A percentile compares a stretch with the other conserved stretches of the same genome.
Conservation (phyloP, 2,113 vertebrate species). For the Sisor rabdophorus region DNA sequence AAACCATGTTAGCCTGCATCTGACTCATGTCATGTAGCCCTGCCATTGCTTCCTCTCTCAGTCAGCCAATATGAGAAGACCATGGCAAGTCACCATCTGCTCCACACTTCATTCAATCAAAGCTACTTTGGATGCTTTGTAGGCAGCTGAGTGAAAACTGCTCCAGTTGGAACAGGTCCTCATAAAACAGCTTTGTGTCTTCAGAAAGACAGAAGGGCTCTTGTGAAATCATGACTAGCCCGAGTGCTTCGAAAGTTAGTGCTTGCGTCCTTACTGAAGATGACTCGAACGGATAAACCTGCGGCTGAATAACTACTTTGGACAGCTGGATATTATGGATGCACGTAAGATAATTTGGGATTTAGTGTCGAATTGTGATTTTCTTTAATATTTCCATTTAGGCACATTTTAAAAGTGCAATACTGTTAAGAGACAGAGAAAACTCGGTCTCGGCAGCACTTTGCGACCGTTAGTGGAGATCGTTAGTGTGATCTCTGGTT, state of each 20-base stretch:
- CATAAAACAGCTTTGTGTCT: conserved; percentile 34
- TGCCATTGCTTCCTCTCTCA: neutral
- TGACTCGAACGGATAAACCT: neutral
- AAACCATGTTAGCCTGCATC: conserved; percentile 35
- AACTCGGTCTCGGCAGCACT: conserved; percentile 61
- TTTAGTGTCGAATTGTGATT: conserved; percentile 59
- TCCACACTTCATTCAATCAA: conserved; percentile 38
- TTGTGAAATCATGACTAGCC: conserved; percentile 10
- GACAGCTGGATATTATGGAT: conserved; percentile 54
- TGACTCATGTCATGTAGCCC: conserved; percentile 38
- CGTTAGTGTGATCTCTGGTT: conserved; percentile 33
- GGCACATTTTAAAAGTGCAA: conserved; percentile 63
- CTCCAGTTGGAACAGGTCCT: conserved; percentile 34
- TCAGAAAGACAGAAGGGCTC: conserved; percentile 4
- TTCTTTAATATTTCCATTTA: conserved; percentile 55
- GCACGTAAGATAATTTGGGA: conserved; percentile 54
- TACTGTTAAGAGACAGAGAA: conserved; percentile 60
- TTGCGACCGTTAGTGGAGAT: conserved; percentile 65
- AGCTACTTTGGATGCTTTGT: conserved; percentile 39
- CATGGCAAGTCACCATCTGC: conserved; percentile 47
- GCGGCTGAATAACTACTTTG: conserved; percentile 55
- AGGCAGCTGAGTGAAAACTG: conserved; percentile 28
- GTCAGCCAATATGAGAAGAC: conserved; percentile 7
- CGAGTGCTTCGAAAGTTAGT: neutral
- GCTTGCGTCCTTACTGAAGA: neutral